These are phyloP conservation scores for Drosophila aldrichi DNA, from an alignment of 2,888 invertebrate genomes.

Conservation along the genomic window DNA sequence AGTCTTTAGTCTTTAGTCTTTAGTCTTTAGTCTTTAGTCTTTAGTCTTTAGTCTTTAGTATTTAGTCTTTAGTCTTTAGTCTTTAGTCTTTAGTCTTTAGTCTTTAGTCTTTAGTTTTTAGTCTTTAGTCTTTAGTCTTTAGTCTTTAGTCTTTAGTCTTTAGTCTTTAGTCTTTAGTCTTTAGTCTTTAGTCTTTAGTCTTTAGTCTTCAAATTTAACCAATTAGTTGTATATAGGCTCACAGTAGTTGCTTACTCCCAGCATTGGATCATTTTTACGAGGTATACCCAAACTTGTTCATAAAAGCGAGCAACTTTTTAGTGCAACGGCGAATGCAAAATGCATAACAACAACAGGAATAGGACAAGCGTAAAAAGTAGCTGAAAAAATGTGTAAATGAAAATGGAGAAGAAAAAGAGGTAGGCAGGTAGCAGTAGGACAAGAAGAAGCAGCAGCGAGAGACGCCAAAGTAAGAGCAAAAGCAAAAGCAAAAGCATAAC, in stretches of 20 bases:
- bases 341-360: slow-evolving; percentile 41
- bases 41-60: too few relatives aligned
- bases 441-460: slow-evolving; percentile 15
- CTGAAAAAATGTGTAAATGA: slow-evolving; percentile 11
- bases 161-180: neutral
- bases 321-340: slow-evolving; percentile 50
- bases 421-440: slow-evolving; percentile 6
- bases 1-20: too few relatives aligned
- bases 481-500: slow-evolving; percentile 15
- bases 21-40: too few relatives aligned
- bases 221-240: too few relatives aligned
- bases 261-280: neutral
- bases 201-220: too few relatives aligned
- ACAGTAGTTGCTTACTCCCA: neutral
- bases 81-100: slow-evolving; percentile 1
- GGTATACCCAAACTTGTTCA: slow-evolving; percentile 24
- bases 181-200: neutral
- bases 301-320: slow-evolving; percentile 51
- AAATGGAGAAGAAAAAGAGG: slow-evolving; percentile 42
- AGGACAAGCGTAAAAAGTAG: slow-evolving; percentile 13
- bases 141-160: neutral
- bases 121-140: neutral
- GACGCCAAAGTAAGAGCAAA: slow-evolving; percentile 10
- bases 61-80: neutral
- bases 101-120: neutral